Evolutionary conservation across 2,113 vertebrate species (phyloP).

Genomic region (Labeo catla): DNA sequence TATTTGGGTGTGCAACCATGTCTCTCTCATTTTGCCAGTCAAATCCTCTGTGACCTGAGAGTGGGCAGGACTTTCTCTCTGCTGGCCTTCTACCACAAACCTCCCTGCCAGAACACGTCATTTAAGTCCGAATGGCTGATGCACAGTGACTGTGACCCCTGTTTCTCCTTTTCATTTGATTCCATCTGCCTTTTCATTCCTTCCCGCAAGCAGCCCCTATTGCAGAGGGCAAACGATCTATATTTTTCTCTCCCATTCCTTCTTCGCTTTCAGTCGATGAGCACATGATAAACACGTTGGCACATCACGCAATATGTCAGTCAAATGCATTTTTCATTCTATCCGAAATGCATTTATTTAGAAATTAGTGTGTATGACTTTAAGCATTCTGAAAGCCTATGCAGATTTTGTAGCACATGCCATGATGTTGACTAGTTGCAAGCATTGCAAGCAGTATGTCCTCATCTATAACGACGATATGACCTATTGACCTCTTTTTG

Average conservation of each 20-base stretch:
- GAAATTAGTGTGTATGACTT: no score
- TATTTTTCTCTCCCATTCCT: neutral
- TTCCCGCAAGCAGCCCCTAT: neutral
- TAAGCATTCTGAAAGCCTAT: no score
- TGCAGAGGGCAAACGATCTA: neutral
- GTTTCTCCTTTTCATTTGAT: slow-evolving; percentile 10
- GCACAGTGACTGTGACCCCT: slow-evolving; percentile 27
- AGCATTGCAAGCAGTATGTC: neutral
- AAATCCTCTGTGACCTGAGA: slow-evolving; percentile 13
- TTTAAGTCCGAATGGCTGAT: neutral
- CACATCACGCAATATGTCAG: neutral
- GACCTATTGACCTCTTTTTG: slow-evolving; percentile 34
- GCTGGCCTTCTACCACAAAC: slow-evolving; percentile 23
- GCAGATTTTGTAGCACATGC: no score
- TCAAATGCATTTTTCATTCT: neutral
- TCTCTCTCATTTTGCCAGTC: slow-evolving; percentile 29
- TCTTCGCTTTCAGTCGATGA: neutral
- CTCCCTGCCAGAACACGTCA: neutral
- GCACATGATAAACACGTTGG: neutral
- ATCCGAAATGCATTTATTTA: no score
- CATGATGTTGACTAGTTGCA: no score
- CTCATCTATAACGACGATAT: neutral
- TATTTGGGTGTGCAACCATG: neutral
- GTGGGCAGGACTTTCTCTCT: slow-evolving; percentile 6
- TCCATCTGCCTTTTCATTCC: neutral